Evolutionary conservation across 2,113 vertebrate genomes (phyloP), one percentile per base, ranked within the genome.

Genomic region (Mobula hypostoma): DNA sequence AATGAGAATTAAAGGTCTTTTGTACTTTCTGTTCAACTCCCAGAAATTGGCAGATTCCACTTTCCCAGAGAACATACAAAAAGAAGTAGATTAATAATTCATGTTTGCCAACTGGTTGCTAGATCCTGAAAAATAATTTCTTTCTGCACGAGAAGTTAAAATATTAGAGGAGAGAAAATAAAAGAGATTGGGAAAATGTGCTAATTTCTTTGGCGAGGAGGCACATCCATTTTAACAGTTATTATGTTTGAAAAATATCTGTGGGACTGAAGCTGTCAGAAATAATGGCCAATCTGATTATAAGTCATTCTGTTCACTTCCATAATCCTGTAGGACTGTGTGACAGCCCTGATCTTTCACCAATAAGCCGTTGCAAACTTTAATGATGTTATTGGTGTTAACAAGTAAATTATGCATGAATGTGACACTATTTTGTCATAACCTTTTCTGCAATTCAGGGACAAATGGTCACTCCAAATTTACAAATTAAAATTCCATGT

Each of bases 301-400:
- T 27, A 74, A 93, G 32, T 36, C 40, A 29, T 74, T 29, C 40
- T 21, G 56, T 93, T 74, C 70, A 48, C 21, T 76, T 36, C 3
- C 17, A 21, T 7, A 8, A 7, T 7, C 15, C 32, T 74, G 70
- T 74, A 27, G 11, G 36, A 48, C 9, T 74, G 9, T 93, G 9
- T 74, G 36, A 76, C 70, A 40, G 21, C 68, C 21, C 61, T 12
- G 27, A 7, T 74, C 48, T 40, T 56, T 93, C n/a, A 2, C 29
- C 21, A 27, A 29, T 76, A 74, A 93, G 24, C 36, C 14, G 9
- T 93, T 76, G 4, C 36, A 15, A 93, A 74, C 19, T 40, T 14
- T 74, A 93, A 93, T 93, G 90, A 93, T 48, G 68, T 48, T 93
- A 48, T 74, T 32, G 66, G 21, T 72, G 90, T 70, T 72, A 92